Evolutionary conservation across 2,888 invertebrate genomes (phyloP).

Genomic region (Nyleta sp.): DNA sequence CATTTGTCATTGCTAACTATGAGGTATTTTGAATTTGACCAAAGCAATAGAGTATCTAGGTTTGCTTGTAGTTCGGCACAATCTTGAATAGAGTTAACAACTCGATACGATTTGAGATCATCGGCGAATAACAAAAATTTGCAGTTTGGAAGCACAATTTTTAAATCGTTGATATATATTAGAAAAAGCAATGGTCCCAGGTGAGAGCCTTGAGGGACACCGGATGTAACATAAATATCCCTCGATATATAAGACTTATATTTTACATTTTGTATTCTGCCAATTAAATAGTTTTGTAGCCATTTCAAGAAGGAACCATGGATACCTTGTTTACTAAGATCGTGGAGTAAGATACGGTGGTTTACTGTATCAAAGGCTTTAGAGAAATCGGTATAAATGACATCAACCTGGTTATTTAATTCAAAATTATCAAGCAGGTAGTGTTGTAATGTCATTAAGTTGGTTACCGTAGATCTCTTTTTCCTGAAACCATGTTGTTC

Average conservation of each 20-base stretch:
- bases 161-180: not conserved
- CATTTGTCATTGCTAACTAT: too few relatives aligned
- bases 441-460: not conserved
- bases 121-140: too few relatives aligned
- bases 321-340: too few relatives aligned
- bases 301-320: not conserved
- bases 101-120: too few relatives aligned
- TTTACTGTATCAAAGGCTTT: slow-evolving; percentile 1
- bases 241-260: slow-evolving; percentile 1
- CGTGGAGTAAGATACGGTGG: not conserved
- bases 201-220: too few relatives aligned
- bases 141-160: too few relatives aligned
- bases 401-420: not conserved
- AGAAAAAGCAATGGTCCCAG: slow-evolving; percentile 4
- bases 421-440: not conserved
- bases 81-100: too few relatives aligned
- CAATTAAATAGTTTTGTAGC: not conserved
- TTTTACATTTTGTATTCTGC: not conserved
- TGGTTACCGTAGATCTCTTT: not conserved
- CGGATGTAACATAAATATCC: not conserved
- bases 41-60: too few relatives aligned
- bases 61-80: too few relatives aligned
- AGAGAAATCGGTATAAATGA: not conserved
- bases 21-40: too few relatives aligned
- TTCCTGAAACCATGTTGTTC: not conserved